Base-by-base conservation (phyloP, 2,888 invertebrate genomes). In the Drosophila glabriapex region DNA sequence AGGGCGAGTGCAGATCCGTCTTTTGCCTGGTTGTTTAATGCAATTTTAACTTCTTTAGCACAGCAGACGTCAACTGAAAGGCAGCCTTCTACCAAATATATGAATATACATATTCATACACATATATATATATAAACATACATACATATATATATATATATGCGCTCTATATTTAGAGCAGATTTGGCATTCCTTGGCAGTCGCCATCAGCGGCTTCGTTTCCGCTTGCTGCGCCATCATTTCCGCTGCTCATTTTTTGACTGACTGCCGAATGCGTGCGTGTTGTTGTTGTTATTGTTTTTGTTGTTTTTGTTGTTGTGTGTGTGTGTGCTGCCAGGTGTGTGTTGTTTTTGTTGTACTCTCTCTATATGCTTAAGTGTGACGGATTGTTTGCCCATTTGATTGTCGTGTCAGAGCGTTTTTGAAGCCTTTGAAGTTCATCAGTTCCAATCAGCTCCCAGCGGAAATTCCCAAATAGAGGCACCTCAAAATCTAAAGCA, bases 11-110 rank as follows among this genome's bases (percentile, higher is more conserved):
- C 63, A 79, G 66, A 75, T 79, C 64, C 64, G 59, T 59, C 62
- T 52, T 16, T 62, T 55, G 71, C 63, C 59, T 76, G 73, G 79
- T 60, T 68, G 76, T 78, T 78, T 90, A 89, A 87, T 87, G 87
- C 89, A 89, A 87, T 87, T 90, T 86, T 90, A 90, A 90, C 89
- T 89, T 90, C 82, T 84, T 73, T 59, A 61, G 84, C 89, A 73
- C 88, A 85, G 90, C 90, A 81, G 83, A 81, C 83, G 80, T 70
- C 83, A 83, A 88, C 76, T 76, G 73, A 85, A 78, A 75, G 9
- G 71, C 80, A 73, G 63, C 59, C 37, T 37, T 19, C 37, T 19
- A 9, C 9, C 28, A 39, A 12, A 14, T 31, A 53, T 28, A 55
- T n/a, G n/a, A 9, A 39, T 28, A 37, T 39, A n/a, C 5, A 25